Conservation (phyloP, 92 coral and sea anemone genomes). For the Phymanthus crucifer region DNA sequence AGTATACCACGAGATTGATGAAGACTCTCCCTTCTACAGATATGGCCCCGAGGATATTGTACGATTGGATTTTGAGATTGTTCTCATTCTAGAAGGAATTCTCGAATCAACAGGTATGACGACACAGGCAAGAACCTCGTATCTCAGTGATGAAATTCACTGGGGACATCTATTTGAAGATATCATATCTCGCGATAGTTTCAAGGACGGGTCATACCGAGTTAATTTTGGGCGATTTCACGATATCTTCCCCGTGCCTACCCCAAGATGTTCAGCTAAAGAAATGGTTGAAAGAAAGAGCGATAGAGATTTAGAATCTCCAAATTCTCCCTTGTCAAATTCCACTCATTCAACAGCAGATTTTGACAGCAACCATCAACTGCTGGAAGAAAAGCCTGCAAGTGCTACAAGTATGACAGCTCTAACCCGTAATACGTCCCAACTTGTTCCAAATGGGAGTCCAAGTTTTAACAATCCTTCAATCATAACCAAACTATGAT, state of each 20-base stretch:
- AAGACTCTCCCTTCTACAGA: slow-evolving; percentile 82
- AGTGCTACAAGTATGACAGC: neutral
- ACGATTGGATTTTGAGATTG: slow-evolving; percentile 75
- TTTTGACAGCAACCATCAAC: neutral
- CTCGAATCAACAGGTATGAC: slow-evolving; percentile 96
- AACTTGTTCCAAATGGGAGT: slow-evolving; percentile 33
- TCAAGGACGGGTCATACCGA: slow-evolving; percentile 51
- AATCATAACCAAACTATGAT: slow-evolving; percentile 12
- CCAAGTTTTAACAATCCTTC: slow-evolving; percentile 4
- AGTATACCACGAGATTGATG: slow-evolving; percentile 80
- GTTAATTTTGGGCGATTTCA: slow-evolving; percentile 63
- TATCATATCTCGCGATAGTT: slow-evolving; percentile 48
- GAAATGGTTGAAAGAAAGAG: slow-evolving; percentile 31
- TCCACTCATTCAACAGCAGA: slow-evolving; percentile 24
- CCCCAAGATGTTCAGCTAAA: slow-evolving; percentile 66
- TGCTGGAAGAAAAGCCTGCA: slow-evolving; percentile 12
- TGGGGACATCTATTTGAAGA: slow-evolving; percentile 88
- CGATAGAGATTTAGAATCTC: neutral
- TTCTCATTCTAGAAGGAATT: slow-evolving; percentile 82
- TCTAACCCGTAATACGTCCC: neutral
- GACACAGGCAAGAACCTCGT: slow-evolving; percentile 86
- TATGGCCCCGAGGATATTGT: slow-evolving; percentile 63
- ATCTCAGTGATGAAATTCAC: slow-evolving; percentile 80
- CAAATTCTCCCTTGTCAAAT: slow-evolving; percentile 4
- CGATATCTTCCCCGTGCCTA: slow-evolving; percentile 53